Evolutionary conservation across 92 coral and sea anemone genomes (phyloP).

Genomic region (Heteractis magnifica): DNA sequence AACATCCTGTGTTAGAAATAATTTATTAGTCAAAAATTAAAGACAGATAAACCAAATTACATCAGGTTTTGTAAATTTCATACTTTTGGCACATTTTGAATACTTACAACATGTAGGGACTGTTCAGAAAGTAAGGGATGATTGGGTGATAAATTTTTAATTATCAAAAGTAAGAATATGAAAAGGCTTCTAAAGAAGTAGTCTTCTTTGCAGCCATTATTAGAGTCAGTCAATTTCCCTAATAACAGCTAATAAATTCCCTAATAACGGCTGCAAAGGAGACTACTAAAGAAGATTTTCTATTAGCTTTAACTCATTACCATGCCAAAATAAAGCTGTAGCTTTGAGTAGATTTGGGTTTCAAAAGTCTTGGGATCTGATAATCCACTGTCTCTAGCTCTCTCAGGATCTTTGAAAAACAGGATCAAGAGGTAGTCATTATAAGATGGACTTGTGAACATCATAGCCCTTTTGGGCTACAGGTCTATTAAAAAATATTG

Average conservation of each 20-base stretch:
- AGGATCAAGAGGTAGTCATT: neutral
- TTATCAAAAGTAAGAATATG: too few species aligned
- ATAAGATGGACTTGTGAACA: neutral
- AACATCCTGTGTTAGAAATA: slow-evolving; percentile 46
- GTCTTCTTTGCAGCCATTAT: too few species aligned
- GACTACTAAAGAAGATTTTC: neutral
- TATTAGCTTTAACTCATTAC: slow-evolving; percentile 32
- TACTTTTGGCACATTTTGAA: too few species aligned
- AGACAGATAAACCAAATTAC: too few species aligned
- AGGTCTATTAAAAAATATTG: neutral
- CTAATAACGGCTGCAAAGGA: too few species aligned
- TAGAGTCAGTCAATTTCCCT: too few species aligned
- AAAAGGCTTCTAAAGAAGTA: too few species aligned
- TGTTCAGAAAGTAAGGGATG: too few species aligned
- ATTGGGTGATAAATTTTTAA: too few species aligned
- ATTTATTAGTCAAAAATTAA: neutral
- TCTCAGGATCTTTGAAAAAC: slow-evolving; percentile 20
- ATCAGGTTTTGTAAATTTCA: too few species aligned
- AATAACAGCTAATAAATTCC: too few species aligned
- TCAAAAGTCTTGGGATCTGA: slow-evolving; percentile 61
- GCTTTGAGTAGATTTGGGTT: slow-evolving; percentile 40
- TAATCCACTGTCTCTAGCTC: slow-evolving; percentile 19
- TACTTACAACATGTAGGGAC: too few species aligned
- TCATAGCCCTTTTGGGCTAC: neutral
- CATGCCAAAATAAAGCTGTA: slow-evolving; percentile 59